Evolutionary conservation across 2,888 invertebrate species (phyloP).

Genomic region (Diabrotica balteata): DNA sequence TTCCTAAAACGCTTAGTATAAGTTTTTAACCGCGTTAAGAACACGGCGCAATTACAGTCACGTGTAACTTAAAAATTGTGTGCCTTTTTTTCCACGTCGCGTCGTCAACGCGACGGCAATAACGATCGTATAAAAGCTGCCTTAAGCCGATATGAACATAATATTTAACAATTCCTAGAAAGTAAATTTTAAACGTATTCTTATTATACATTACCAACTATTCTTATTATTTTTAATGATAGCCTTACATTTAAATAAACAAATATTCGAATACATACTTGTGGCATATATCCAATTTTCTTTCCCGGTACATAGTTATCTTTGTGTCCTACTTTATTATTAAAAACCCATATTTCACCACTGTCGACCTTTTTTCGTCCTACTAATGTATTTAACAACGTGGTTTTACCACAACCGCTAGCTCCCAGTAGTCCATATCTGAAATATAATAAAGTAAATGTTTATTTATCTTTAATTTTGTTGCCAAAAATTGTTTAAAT

Average conservation of each 20-base stretch:
- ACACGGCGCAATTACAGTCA: no score
- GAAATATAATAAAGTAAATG: constrained; percentile 40
- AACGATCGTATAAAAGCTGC: no score
- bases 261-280: constrained; percentile 32
- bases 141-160: no score
- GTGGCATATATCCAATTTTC: constrained; percentile 73
- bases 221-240: no score
- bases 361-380: constrained; percentile 80
- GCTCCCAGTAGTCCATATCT: constrained; percentile 90
- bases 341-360: constrained; percentile 85
- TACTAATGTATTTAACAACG: constrained; percentile 83
- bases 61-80: no score
- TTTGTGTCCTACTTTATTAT: constrained; percentile 79
- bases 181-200: no score
- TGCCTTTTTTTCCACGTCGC: no score
- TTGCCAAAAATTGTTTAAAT: neutral
- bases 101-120: no score
- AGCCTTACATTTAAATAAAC: no score
- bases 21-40: no score
- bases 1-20: no score
- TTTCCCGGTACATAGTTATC: constrained; percentile 88
- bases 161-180: no score
- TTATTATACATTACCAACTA: neutral
- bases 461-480: neutral
- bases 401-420: constrained; percentile 91